Evolutionary conservation across 2,888 invertebrate genomes (phyloP).

Genomic region (Synergus gifuensis): DNA sequence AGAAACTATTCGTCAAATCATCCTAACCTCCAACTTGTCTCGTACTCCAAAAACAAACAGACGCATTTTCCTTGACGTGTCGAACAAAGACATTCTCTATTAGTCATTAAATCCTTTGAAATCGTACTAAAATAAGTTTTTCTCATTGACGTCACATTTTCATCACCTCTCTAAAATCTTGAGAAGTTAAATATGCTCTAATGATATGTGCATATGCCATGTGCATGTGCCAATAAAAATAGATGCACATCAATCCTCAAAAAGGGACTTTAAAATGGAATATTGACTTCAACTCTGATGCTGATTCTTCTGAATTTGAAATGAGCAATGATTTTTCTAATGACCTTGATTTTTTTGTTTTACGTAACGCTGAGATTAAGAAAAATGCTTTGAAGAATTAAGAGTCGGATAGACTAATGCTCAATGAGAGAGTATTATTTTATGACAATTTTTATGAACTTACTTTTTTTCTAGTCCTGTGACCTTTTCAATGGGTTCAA

Average conservation of each 20-base stretch:
- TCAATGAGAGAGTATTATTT: neutral
- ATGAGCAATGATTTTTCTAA: slow-evolving; percentile 13
- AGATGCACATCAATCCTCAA: neutral
- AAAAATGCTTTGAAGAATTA: neutral
- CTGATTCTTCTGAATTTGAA: slow-evolving; percentile 12
- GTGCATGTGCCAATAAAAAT: slow-evolving; percentile 1
- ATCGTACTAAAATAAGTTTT: neutral
- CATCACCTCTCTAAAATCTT: neutral
- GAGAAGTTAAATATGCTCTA: neutral
- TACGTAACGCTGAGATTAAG: slow-evolving; percentile 20
- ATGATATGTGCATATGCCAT: neutral
- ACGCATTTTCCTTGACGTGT: neutral
- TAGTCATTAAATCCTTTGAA: neutral
- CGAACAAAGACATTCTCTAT: neutral
- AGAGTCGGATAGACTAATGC: too few relatives aligned
- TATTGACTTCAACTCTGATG: neutral
- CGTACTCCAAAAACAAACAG: slow-evolving; percentile 29
- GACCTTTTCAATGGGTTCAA: neutral
- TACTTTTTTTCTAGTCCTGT: neutral
- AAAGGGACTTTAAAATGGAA: neutral
- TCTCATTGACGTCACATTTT: neutral
- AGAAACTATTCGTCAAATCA: neutral
- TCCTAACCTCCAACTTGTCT: slow-evolving; percentile 51
- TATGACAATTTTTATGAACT: neutral
- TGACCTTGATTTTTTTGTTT: slow-evolving; percentile 33